phyloP scores from a whole-genome alignment of 2,797 vertebrate genomes.

The Cyclopterus lumpus region DNA sequence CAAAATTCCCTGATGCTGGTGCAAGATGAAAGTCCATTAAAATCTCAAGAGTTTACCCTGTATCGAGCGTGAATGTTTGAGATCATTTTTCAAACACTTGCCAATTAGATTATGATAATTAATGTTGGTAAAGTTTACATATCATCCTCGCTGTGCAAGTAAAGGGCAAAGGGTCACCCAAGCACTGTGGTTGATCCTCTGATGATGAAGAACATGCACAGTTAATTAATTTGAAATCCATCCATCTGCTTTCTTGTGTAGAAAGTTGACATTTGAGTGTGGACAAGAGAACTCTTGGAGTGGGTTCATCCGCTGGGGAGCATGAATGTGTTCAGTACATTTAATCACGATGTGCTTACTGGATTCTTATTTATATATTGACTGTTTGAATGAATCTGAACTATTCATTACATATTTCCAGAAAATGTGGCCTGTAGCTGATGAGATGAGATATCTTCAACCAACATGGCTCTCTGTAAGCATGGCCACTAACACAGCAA shows the following conservation, averaged over 20 bases:
- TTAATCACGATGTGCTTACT: not conserved
- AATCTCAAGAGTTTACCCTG: not conserved
- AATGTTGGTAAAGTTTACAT: not conserved
- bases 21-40: not conserved
- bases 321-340: conserved; percentile 4
- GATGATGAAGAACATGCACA: not conserved
- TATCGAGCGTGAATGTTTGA: not conserved
- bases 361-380: not conserved
- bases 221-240: not conserved
- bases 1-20: not conserved
- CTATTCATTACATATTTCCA: not conserved
- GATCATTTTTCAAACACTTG: not conserved
- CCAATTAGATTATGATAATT: not conserved
- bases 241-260: not conserved
- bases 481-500: not conserved
- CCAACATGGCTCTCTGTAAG: not conserved
- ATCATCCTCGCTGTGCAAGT: not conserved
- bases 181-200: not conserved
- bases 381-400: not conserved
- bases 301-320: not conserved
- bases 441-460: not conserved
- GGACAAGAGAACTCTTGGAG: not conserved
- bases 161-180: not conserved
- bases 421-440: not conserved
- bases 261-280: not conserved